phyloP scores from a whole-genome alignment of 2,113 vertebrate genomes.

The Mugil cephalus region DNA sequence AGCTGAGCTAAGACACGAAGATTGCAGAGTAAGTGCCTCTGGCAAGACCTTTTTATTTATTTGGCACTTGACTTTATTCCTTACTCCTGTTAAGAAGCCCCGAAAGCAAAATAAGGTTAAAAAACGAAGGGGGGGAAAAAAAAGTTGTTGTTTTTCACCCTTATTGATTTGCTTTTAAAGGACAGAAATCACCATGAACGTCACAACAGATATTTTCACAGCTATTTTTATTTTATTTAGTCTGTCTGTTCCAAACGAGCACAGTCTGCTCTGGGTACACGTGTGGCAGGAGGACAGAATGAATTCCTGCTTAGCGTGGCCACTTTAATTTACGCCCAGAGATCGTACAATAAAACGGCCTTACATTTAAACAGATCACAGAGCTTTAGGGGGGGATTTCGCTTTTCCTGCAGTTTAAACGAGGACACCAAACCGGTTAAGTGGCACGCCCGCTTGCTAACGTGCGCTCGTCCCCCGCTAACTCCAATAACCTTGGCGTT shows the following conservation, averaged over 20 bases:
- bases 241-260: background rate
- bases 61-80: slow-evolving; percentile 70
- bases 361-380: background rate
- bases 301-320: background rate
- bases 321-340: background rate
- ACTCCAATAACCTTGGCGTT: background rate
- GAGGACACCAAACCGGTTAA: background rate
- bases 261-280: background rate
- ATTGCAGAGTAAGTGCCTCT: slow-evolving; percentile 76
- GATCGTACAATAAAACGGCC: background rate
- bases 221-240: background rate
- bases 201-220: slow-evolving; percentile 34
- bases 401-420: background rate
- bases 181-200: slow-evolving; percentile 21
- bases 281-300: background rate
- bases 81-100: slow-evolving; percentile 26
- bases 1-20: slow-evolving; percentile 69
- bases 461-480: background rate
- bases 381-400: background rate
- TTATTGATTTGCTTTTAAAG: slow-evolving; percentile 45
- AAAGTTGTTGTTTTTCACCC: slow-evolving; percentile 21
- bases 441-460: no score
- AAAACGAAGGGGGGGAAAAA: background rate
- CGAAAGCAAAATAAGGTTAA: background rate
- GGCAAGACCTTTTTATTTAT: slow-evolving; percentile 74